Evolutionary conservation across 2,113 vertebrate genomes (phyloP), one percentile per base, ranked within the genome.

Genomic region (Pituophis catenifer): DNA sequence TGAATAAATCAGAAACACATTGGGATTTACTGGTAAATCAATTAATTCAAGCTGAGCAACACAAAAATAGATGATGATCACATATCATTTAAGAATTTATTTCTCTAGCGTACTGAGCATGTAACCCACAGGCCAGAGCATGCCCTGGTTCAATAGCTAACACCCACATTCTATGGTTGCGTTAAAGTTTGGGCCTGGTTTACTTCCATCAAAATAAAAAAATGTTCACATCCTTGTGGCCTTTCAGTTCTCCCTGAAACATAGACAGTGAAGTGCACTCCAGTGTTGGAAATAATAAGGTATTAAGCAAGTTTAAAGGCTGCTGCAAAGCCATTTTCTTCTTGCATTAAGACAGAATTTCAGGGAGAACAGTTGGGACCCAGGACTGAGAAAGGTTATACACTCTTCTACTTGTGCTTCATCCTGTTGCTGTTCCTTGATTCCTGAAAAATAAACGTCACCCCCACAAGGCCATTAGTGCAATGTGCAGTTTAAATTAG

Each of bases 11-110:
- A 94, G 87, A 95, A 95, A 90, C 94, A 95, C 95, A 95, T 93
- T 92, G 95, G 93, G 91, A 21, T 93, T 95, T 95, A 58, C 93
- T 96, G 95, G 94, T 94, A 93, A 94, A 94, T 96, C 93, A 94
- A 92, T 89, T 94, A 94, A 90, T 92, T 90, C 90, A 95, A 96
- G 95, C 96, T 96, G 94, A 95, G 96, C 95, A 97, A 94, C 95
- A 96, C 94, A 96, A 97, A 97, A 97, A 95, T 97, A 97, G 95
- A 94, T 96, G 95, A 97, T 94, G 94, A 94, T 85, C 23, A 11
- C 95, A 95, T 94, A 92, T 96, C 95, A 95, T 96, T 96, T 95
- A 92, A 94, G 9, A 95, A 97, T 94, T 57, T 94, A 96, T 97
- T 97, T 97, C 96, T 95, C 95, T 94, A 93, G 93, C 86, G 62